Conservation (phyloP, 2,888 invertebrate genomes). For the Cremastobaeus sp. region DNA sequence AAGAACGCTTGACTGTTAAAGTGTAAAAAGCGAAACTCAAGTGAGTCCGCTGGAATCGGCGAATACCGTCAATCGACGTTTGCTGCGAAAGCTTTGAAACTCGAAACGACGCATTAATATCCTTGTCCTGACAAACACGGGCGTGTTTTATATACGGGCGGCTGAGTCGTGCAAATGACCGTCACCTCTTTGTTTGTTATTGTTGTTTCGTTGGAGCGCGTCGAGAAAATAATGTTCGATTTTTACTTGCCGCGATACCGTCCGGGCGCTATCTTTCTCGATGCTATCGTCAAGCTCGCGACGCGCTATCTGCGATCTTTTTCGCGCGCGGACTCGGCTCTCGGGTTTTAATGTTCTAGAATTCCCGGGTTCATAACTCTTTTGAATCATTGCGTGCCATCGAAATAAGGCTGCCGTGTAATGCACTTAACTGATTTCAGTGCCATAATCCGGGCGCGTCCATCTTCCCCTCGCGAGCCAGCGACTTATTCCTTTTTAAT, state of each 20-base stretch:
- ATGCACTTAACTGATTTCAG: constrained; percentile 50
- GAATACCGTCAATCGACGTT: background rate
- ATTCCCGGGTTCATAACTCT: constrained; percentile 59
- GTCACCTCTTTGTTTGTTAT: constrained; percentile 35
- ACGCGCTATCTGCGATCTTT: constrained; percentile 44
- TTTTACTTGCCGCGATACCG: constrained; percentile 25
- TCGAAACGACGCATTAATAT: background rate
- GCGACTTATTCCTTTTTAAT: constrained; percentile 54
- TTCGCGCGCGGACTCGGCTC: constrained; percentile 33
- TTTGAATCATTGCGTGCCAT: constrained; percentile 55
- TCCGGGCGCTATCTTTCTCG: constrained; percentile 6
- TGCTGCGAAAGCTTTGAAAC: background rate
- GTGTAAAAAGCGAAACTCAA: too few species aligned
- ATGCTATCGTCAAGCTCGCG: constrained; percentile 36
- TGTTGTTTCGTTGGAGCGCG: constrained; percentile 49
- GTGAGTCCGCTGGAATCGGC: too few species aligned
- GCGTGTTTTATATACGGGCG: constrained; percentile 6
- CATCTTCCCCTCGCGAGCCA: constrained; percentile 11
- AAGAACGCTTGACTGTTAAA: too few species aligned
- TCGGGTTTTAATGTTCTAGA: constrained; percentile 50
- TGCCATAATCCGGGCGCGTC: constrained; percentile 35
- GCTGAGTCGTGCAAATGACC: constrained; percentile 22
- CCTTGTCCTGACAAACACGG: background rate
- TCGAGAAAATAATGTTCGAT: constrained; percentile 45
- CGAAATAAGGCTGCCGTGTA: constrained; percentile 56